A percentile compares a stretch with the other conserved stretches of the same genome.
Evolutionary conservation across 2,888 invertebrate species (phyloP).

Genomic region (Hermaeophaga mercurialis): DNA sequence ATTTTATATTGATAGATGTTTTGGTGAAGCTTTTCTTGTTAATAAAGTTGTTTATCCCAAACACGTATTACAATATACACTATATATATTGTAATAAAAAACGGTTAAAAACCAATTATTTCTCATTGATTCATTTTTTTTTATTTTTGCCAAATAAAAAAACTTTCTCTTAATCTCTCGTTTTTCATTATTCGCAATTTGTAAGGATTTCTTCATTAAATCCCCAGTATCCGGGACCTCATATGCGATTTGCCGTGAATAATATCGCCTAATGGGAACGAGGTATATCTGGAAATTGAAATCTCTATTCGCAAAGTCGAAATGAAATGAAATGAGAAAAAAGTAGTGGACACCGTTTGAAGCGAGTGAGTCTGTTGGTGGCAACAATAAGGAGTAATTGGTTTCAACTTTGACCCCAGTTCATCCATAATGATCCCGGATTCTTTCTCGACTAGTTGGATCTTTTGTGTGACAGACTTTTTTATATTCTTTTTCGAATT

Average conservation of each 20-base stretch:
- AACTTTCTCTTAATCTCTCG: no score
- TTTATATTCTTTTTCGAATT: constrained; percentile 28
- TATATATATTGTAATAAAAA: no score
- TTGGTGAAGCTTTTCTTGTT: no score
- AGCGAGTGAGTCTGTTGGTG: constrained; percentile 54
- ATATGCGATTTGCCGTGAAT: constrained; percentile 28
- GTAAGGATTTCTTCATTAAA: no score
- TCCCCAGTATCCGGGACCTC: no score
- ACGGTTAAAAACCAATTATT: no score
- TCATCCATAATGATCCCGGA: constrained; percentile 50
- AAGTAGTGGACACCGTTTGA: constrained; percentile 45
- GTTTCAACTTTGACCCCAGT: constrained; percentile 55
- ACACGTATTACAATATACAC: no score
- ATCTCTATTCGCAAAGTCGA: constrained; percentile 49
- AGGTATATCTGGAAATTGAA: constrained; percentile 51
- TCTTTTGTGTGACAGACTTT: constrained; percentile 40
- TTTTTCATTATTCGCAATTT: no score
- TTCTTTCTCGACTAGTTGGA: constrained; percentile 35
- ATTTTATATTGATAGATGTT: no score
- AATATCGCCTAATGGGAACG: constrained; percentile 33
- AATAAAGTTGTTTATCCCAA: no score
- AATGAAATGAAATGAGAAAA: constrained; percentile 25
- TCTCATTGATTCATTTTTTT: no score
- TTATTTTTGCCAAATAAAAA: no score
- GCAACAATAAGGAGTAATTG: constrained; percentile 58